Evolutionary conservation across 2,888 invertebrate genomes (phyloP).

Genomic region (Synanthedon vespiformis): DNA sequence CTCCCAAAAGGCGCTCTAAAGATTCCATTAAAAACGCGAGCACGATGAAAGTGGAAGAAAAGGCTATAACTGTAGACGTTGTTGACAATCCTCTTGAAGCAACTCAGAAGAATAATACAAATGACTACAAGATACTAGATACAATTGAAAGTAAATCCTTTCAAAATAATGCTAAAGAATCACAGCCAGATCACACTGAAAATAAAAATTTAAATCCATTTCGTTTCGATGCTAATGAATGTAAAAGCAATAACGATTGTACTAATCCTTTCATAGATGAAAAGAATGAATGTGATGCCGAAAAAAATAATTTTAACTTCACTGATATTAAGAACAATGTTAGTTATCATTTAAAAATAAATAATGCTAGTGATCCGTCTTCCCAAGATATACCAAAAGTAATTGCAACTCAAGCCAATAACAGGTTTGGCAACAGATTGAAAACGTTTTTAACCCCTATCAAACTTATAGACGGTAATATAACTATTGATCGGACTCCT

Average conservation of each 20-base stretch:
- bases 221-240: not conserved
- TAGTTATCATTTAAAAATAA: constrained; percentile 58
- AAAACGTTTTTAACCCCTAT: constrained; percentile 41
- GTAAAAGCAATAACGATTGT: not conserved
- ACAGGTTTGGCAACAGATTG: constrained; percentile 19
- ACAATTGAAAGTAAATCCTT: not conserved
- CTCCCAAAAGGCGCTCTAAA: constrained; percentile 2
- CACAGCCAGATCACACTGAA: not conserved
- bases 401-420: constrained; percentile 11
- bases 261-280: constrained; percentile 14
- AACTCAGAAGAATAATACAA: not conserved
- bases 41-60: not conserved
- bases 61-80: not conserved
- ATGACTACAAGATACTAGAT: not conserved
- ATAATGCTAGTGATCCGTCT: constrained; percentile 36
- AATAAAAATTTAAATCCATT: not conserved
- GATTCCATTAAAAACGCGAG: constrained; percentile 1
- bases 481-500: constrained; percentile 15
- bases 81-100: not conserved
- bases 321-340: constrained; percentile 37
- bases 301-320: constrained; percentile 1
- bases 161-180: not conserved
- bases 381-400: constrained; percentile 14
- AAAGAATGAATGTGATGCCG: constrained; percentile 1
- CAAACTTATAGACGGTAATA: constrained; percentile 29